phyloP scores from a whole-genome alignment of 1,140 invertebrate genomes.

The Dinoponera quadriceps region DNA sequence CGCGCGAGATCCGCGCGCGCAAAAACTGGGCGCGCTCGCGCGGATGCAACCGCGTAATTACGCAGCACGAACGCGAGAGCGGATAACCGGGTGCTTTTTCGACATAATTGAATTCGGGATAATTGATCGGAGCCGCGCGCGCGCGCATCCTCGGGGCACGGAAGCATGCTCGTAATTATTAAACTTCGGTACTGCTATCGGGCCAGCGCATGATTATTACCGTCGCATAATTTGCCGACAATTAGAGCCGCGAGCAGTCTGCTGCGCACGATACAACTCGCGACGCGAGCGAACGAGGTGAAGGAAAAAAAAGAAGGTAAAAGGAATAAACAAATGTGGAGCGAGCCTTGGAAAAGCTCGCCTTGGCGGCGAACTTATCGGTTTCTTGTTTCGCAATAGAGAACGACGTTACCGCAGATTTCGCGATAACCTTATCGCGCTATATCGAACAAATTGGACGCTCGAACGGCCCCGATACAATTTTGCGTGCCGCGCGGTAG shows the following conservation, averaged over 20 bases:
- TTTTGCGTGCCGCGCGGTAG: neutral
- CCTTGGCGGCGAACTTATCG: slow-evolving; percentile 19
- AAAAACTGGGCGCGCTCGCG: slow-evolving; percentile 20
- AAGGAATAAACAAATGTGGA: neutral
- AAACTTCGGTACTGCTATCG: slow-evolving; percentile 44
- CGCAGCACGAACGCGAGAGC: slow-evolving; percentile 25
- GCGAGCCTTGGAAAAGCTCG: slow-evolving; percentile 5
- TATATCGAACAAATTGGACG: slow-evolving; percentile 14
- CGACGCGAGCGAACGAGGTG: neutral
- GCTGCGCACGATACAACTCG: slow-evolving; percentile 35
- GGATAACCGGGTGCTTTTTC: slow-evolving; percentile 40
- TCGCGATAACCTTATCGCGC: slow-evolving; percentile 15
- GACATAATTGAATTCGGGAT: slow-evolving; percentile 55
- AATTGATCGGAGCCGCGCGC: slow-evolving; percentile 39
- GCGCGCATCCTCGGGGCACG: slow-evolving; percentile 18
- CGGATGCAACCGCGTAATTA: slow-evolving; percentile 50
- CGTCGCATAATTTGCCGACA: slow-evolving; percentile 51
- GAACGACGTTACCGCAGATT: slow-evolving; percentile 18
- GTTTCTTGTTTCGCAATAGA: slow-evolving; percentile 10
- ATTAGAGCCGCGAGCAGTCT: slow-evolving; percentile 46
- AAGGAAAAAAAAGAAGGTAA: neutral
- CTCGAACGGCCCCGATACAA: neutral
- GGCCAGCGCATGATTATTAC: slow-evolving; percentile 39
- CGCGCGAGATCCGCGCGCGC: slow-evolving; percentile 18
- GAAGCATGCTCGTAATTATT: slow-evolving; percentile 40